Evolutionary conservation across 2,113 vertebrate species (phyloP).

Genomic region (Collichthys lucidus): DNA sequence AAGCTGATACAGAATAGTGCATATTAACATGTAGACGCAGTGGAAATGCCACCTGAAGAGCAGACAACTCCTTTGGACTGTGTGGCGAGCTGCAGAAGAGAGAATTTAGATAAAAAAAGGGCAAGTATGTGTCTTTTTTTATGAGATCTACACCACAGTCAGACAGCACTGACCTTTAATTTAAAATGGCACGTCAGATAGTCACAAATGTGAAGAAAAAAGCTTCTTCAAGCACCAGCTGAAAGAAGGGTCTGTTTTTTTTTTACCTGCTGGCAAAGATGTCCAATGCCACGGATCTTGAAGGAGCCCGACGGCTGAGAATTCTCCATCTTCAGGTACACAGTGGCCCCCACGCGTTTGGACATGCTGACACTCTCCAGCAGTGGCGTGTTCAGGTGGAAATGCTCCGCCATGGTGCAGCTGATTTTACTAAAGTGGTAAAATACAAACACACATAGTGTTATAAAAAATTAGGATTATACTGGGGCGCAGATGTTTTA

Average conservation of each 20-base stretch:
- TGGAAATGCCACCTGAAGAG: slow-evolving; percentile 80
- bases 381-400: slow-evolving; percentile 87
- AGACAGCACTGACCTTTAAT: not conserved
- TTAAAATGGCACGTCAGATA: not conserved
- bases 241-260: accelerated
- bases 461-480: too few relatives aligned
- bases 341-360: slow-evolving; percentile 77
- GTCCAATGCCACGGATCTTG: slow-evolving; percentile 95
- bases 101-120: not conserved
- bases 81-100: slow-evolving; percentile 68
- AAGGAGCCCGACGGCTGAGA: slow-evolving; percentile 93
- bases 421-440: not conserved
- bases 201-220: not conserved
- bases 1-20: not conserved
- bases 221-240: too few relatives aligned
- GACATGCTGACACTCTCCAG: slow-evolving; percentile 90
- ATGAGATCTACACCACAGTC: not conserved
- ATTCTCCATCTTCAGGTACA: slow-evolving; percentile 94
- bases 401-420: slow-evolving; percentile 64
- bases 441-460: too few relatives aligned
- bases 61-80: slow-evolving; percentile 83
- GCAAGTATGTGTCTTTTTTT: not conserved
- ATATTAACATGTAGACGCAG: not conserved
- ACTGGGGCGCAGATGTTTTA: too few relatives aligned
- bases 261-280: slow-evolving; percentile 90